Percentiles rank a stretch among this genome's conserved stretches.
phyloP scores from a whole-genome alignment of 2,113 vertebrate species.

The Lucifuga dentata region DNA sequence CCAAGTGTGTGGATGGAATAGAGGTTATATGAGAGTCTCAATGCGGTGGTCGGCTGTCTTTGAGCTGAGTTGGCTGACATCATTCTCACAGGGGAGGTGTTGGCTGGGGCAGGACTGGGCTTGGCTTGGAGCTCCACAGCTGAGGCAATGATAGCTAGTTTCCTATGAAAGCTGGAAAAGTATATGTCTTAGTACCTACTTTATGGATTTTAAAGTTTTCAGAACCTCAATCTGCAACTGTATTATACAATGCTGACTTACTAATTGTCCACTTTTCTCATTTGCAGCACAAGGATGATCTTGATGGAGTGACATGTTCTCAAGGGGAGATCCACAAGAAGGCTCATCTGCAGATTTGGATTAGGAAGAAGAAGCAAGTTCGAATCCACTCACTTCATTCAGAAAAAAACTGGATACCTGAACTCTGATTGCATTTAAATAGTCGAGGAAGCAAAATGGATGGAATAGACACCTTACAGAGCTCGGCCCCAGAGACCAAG shows the following conservation, averaged over 20 bases:
- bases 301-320: slow-evolving; percentile 60
- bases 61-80: slow-evolving; percentile 62
- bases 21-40: slow-evolving; percentile 67
- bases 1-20: slow-evolving; percentile 42
- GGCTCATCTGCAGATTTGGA: background rate
- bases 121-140: slow-evolving; percentile 35
- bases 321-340: slow-evolving; percentile 28
- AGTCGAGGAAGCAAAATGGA: slow-evolving; percentile 59
- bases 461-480: slow-evolving; percentile 77
- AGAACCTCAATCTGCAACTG: slow-evolving; percentile 38
- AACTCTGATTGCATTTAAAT: background rate
- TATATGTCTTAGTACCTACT: background rate
- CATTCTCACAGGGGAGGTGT: slow-evolving; percentile 51
- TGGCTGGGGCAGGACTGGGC: slow-evolving; percentile 39
- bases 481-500: slow-evolving; percentile 79
- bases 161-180: slow-evolving; percentile 27
- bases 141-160: slow-evolving; percentile 28
- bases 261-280: slow-evolving; percentile 52
- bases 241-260: slow-evolving; percentile 1
- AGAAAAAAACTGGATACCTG: too few relatives aligned
- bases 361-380: slow-evolving; percentile 8
- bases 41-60: slow-evolving; percentile 56
- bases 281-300: slow-evolving; percentile 66
- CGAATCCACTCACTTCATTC: slow-evolving; percentile 10
- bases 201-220: slow-evolving; percentile 24